Conservation (phyloP, 2,113 vertebrate species). For the Bucco capensis region DNA sequence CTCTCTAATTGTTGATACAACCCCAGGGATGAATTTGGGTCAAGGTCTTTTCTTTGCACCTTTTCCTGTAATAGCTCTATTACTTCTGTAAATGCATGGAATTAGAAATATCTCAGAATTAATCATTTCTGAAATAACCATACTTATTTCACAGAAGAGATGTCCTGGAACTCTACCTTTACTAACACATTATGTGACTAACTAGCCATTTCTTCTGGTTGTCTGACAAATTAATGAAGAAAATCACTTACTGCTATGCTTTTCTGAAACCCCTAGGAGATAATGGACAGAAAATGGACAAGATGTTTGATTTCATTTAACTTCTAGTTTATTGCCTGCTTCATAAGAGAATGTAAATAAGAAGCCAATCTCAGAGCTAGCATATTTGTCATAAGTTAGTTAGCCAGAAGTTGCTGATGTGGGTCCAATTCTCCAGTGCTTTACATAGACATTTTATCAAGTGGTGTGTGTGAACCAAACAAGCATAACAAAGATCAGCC, state of each 20-base stretch:
- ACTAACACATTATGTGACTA: neutral
- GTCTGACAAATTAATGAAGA: conserved; percentile 42
- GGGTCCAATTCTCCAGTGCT: neutral
- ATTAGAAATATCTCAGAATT: conserved; percentile 15
- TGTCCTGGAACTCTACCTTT: conserved; percentile 1
- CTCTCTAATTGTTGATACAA: neutral
- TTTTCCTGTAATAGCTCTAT: conserved; percentile 21
- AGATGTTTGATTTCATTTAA: conserved; percentile 26
- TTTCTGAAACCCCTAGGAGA: conserved; percentile 26
- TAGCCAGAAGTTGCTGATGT: neutral
- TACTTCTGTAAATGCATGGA: neutral
- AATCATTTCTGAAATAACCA: neutral
- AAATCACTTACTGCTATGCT: neutral
- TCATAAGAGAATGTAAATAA: conserved; percentile 29
- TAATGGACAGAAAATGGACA: conserved; percentile 27
- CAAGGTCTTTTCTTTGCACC: neutral
- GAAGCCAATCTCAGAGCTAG: neutral
- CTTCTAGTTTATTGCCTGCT: conserved; percentile 18
- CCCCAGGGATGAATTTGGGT: conserved; percentile 7
- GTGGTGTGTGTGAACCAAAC: neutral
- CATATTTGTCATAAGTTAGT: conserved; percentile 2
- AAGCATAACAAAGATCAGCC: neutral
- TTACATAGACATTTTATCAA: neutral
- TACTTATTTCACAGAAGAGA: neutral
- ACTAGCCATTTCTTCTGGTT: conserved; percentile 1